A percentile compares a stretch with the other conserved stretches of the same genome.
These are phyloP conservation scores for Thereva nobilitata DNA, from an alignment of 2,888 invertebrate species.

Conservation along the genomic window DNA sequence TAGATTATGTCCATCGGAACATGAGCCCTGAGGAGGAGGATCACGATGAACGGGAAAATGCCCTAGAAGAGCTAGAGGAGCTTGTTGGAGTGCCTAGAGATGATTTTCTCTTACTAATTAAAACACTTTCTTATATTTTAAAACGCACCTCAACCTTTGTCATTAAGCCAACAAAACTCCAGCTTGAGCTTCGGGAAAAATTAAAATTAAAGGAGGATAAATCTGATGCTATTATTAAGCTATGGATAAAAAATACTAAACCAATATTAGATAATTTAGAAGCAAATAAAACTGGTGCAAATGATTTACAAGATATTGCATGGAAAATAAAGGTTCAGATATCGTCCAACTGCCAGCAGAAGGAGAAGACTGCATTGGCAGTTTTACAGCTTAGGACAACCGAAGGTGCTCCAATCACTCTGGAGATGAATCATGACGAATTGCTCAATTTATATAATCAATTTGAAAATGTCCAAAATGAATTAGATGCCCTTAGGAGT, in stretches of 20 bases:
- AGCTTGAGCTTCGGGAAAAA: constrained; percentile 59
- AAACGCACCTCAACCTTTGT: constrained; percentile 61
- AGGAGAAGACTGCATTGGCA: constrained; percentile 59
- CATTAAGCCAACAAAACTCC: constrained; percentile 62
- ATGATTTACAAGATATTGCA: constrained; percentile 60
- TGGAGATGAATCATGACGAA: constrained; percentile 62
- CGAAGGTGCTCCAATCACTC: constrained; percentile 57
- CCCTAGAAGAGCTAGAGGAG: constrained; percentile 55
- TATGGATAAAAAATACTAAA: constrained; percentile 62
- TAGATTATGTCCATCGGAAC: constrained; percentile 56
- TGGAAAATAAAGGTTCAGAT: constrained; percentile 64
- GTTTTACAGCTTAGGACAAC: constrained; percentile 59
- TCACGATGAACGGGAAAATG: constrained; percentile 52
- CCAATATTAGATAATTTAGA: constrained; percentile 61
- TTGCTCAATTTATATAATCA: constrained; percentile 61
- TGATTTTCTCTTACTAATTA: constrained; percentile 55
- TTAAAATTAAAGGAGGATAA: constrained; percentile 61
- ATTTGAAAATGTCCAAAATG: constrained; percentile 61
- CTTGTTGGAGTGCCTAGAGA: constrained; percentile 53
- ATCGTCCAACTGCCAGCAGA: constrained; percentile 59
- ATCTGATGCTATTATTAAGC: constrained; percentile 61
- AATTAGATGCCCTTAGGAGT: constrained; percentile 52
- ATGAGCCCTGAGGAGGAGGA: constrained; percentile 51
- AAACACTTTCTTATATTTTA: constrained; percentile 59
- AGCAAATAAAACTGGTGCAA: constrained; percentile 52